Evolutionary conservation across 2,797 vertebrate genomes (phyloP), one percentile per base, ranked within the genome.

Genomic region (Poecilia picta): DNA sequence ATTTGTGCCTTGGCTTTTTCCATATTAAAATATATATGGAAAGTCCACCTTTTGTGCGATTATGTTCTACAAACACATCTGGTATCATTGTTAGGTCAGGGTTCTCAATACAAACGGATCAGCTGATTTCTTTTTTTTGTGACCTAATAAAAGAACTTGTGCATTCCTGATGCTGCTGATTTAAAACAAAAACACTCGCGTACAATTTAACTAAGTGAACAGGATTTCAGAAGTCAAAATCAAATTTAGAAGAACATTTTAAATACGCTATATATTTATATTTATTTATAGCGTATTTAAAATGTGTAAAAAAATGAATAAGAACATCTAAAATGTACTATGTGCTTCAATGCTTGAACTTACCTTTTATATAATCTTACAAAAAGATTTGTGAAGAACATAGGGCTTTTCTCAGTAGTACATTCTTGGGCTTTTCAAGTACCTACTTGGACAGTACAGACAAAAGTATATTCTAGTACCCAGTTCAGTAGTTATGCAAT

Each of bases 1-100:
- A 89, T 92, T 91, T 87, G 89, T 72, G n/a, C 81, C 78, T 75
- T 55, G 73, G 84, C 75, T 84, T 88, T 84, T 83, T 20, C 36
- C 45, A 28, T 47, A 73, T 85, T 46, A 66, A 70, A 74, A 33
- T 49, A 72, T 62, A 5, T 74, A 5, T 23, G 73, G 31, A 73
- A 75, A 77, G 46, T 51, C 51, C 23, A 16, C 8, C 8, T 53
- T 53, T 39, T 28, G 39, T 39, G 39, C 15, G 47, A 18, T 51
- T 51, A 36, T 66, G 18, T n/a, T 70, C 10, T 25, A 70, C 41
- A 7, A 41, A 25, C 23, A 70, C 1, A 41, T 36, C 20, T 70
- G 39, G 23, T 41, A 43, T 23, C 36, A 41, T n/a, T 10, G 13
- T 12, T 68, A 12, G 10, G 64, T 41, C 18, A 51, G 49, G 49